Evolutionary conservation across 2,113 vertebrate genomes (phyloP), one percentile per base, ranked within the genome.

Genomic region (Dasypus novemcinctus): DNA sequence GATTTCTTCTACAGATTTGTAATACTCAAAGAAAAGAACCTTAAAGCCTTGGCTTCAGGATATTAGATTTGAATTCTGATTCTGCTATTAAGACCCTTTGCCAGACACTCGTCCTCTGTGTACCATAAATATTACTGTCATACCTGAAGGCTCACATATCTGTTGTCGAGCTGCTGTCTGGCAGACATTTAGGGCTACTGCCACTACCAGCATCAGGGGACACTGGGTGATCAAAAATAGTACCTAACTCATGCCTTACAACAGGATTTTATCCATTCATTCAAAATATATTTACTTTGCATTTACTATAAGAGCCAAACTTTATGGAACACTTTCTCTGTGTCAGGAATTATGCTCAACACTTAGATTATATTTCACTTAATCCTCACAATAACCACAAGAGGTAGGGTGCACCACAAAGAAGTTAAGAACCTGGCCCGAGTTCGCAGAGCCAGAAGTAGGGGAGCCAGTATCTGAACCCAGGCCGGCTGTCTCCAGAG

Each of bases 381-480:
- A 79, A 79, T 33, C 11, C 29, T 43, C 66, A 20, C 20, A 3
- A 27, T 33, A 68, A 69, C 7, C 9, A 41, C 84, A 46, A 18
- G 33, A 38, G 33, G 13, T 43, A 54, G 41, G 46, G 12, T 7
- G 20, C 76, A 7, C 75, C 92, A 75, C 33, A 41, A 68, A 87
- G 63, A 57, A 92, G 71, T 66, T 86, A 72, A 6, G 15, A 14
- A 52, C 43, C 63, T 31, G 52, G 7, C 9, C 20, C 59, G 33
- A 57, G 33, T 18, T 23, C 68, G 43, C 46, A 75, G 17, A 79
- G 18, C 69, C 61, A 54, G 43, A 61, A 38, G 17, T 8, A 18
- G 6, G 21, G 27, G 36, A 33, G 2, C 13, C 29, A 38, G 5
- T 23, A 21, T 0, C 7, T 0, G 13, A 6, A 78, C 27, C 11